Evolutionary conservation across 92 coral and sea anemone species (phyloP).

Genomic region (Blastomussa wellsi): DNA sequence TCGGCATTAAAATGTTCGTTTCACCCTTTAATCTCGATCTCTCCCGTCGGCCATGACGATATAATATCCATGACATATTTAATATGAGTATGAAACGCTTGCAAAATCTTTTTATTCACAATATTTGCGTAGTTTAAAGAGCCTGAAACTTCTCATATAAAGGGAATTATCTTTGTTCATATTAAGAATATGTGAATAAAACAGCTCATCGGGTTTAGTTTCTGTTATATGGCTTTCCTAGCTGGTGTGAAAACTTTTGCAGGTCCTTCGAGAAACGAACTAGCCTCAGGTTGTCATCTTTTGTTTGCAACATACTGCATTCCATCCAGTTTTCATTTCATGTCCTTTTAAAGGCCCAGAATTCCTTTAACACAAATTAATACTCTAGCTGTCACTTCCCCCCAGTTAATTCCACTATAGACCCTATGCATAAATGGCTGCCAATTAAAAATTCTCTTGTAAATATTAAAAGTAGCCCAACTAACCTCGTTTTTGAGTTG

Average conservation of each 20-base stretch:
- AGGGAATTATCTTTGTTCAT: slow-evolving; percentile 26
- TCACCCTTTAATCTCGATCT: slow-evolving; percentile 25
- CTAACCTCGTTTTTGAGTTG: slow-evolving; percentile 24
- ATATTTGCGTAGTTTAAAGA: slow-evolving; percentile 16
- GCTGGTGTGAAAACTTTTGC: slow-evolving; percentile 21
- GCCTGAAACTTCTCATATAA: slow-evolving; percentile 25
- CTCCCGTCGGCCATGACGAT: slow-evolving; percentile 23
- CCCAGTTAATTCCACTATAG: too few relatives aligned
- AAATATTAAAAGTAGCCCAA: slow-evolving; percentile 15
- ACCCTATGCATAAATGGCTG: slow-evolving; percentile 15
- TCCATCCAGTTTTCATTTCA: slow-evolving; percentile 16
- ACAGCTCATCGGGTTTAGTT: slow-evolving; percentile 17
- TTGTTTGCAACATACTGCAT: slow-evolving; percentile 22
- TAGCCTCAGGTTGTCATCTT: slow-evolving; percentile 25
- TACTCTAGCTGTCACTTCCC: slow-evolving; percentile 19
- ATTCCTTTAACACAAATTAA: slow-evolving; percentile 17
- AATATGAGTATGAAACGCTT: slow-evolving; percentile 23
- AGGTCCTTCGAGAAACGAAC: slow-evolving; percentile 24
- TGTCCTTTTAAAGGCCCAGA: slow-evolving; percentile 14
- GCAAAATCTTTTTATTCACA: slow-evolving; percentile 23
- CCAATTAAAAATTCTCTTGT: slow-evolving; percentile 15
- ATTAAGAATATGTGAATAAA: slow-evolving; percentile 29
- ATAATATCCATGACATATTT: slow-evolving; percentile 2
- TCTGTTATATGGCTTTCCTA: slow-evolving; percentile 18
- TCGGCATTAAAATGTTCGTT: slow-evolving; percentile 20